Percentiles rank a stretch among this genome's conserved stretches.
phyloP scores from a whole-genome alignment of 1,140 invertebrate species.

The Pogonus chalceus region DNA sequence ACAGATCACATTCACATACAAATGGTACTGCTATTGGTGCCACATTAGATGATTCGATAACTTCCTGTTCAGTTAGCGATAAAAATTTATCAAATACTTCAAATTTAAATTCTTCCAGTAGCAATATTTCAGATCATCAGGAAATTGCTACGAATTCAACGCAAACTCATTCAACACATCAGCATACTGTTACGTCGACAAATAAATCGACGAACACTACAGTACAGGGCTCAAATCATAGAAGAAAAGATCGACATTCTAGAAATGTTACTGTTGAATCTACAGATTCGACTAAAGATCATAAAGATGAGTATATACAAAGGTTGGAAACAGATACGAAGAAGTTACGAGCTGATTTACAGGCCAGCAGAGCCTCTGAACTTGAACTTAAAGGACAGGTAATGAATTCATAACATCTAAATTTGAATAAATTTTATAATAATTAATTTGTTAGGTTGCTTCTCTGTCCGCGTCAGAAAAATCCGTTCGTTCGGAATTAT shows the following conservation, averaged over 20 bases:
- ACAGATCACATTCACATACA: too few relatives aligned
- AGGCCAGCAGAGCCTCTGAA: slow-evolving; percentile 64
- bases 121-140: too few relatives aligned
- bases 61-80: too few relatives aligned
- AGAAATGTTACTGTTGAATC: slow-evolving; percentile 14
- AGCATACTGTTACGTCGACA: too few relatives aligned
- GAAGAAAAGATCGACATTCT: slow-evolving; percentile 22
- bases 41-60: too few relatives aligned
- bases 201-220: too few relatives aligned
- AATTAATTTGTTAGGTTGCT: slow-evolving; percentile 27
- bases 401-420: slow-evolving; percentile 33
- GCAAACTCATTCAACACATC: too few relatives aligned
- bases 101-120: too few relatives aligned
- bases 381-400: slow-evolving; percentile 77
- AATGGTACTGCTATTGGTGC: too few relatives aligned
- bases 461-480: slow-evolving; percentile 54
- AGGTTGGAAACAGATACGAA: slow-evolving; percentile 65
- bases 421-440: neutral
- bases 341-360: slow-evolving; percentile 68
- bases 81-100: too few relatives aligned
- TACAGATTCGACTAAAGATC: slow-evolving; percentile 30
- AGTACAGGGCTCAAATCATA: too few relatives aligned
- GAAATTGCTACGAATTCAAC: too few relatives aligned
- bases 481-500: slow-evolving; percentile 60
- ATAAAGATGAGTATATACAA: slow-evolving; percentile 35